Percentiles rank a stretch among this genome's conserved stretches.
Evolutionary conservation across 1,140 invertebrate genomes (phyloP).

Genomic region (Drosophila seguyi): DNA sequence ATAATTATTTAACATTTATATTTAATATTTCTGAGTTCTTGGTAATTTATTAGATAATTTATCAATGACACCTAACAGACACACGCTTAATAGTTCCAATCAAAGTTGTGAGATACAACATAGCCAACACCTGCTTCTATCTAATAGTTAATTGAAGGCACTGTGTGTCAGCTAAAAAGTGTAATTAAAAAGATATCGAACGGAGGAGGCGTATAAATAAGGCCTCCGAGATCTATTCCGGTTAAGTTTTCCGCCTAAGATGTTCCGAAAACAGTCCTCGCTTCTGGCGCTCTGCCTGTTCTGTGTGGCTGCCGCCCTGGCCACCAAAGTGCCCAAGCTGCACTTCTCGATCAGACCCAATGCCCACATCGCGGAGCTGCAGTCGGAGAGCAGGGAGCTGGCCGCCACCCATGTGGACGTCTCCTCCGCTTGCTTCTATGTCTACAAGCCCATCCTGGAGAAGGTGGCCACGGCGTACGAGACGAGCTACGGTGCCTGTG

Average conservation of each 20-base stretch:
- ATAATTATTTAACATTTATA: background rate
- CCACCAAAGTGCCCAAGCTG: slow-evolving; percentile 4
- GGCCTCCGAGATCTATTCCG: background rate
- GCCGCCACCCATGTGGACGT: slow-evolving; percentile 10
- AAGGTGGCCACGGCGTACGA: slow-evolving; percentile 15
- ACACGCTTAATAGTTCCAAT: background rate
- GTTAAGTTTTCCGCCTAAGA: slow-evolving; percentile 2
- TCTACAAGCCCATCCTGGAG: slow-evolving; percentile 37
- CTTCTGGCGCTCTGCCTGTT: slow-evolving; percentile 12
- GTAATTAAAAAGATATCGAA: slow-evolving; percentile 39
- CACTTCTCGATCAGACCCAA: slow-evolving; percentile 11
- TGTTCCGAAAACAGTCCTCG: slow-evolving; percentile 14
- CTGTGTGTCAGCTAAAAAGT: background rate
- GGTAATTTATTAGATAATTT: too few species aligned
- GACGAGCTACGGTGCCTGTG: slow-evolving; percentile 21
- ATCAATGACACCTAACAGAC: too few species aligned
- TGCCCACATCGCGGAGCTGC: slow-evolving; percentile 26
- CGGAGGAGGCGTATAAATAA: slow-evolving; percentile 16
- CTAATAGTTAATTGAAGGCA: slow-evolving; percentile 1
- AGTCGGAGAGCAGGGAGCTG: slow-evolving; percentile 26
- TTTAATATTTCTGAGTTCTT: too few species aligned
- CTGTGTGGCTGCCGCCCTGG: slow-evolving; percentile 8
- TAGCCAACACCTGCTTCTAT: background rate
- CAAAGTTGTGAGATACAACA: too few species aligned
- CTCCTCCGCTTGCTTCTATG: slow-evolving; percentile 37